phyloP scores from a whole-genome alignment of 2,113 vertebrate genomes.

The Ceyx melanurus region DNA sequence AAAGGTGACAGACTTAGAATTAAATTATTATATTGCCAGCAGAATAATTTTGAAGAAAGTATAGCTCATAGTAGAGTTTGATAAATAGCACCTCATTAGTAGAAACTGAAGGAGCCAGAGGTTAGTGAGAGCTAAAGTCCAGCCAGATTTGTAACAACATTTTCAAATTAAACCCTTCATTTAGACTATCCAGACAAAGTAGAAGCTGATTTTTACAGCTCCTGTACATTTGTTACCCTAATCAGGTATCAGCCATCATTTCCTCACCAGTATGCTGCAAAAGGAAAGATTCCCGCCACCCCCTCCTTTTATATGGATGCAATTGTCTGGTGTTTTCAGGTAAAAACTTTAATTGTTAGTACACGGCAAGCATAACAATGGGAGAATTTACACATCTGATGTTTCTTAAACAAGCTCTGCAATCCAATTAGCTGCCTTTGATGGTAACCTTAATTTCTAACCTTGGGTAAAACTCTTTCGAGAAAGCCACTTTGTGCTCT shows the following conservation, averaged over 20 bases:
- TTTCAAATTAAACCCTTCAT: constrained; percentile 42
- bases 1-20: constrained; percentile 2
- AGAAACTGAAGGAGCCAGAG: neutral
- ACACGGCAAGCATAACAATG: neutral
- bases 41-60: neutral
- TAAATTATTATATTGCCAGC: neutral
- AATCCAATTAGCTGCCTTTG: constrained; percentile 54
- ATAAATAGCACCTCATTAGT: constrained; percentile 45
- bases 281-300: neutral
- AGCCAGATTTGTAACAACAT: neutral
- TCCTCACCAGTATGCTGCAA: neutral
- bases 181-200: neutral
- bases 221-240: neutral
- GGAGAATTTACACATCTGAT: constrained; percentile 37
- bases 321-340: constrained; percentile 4
- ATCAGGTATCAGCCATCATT: neutral
- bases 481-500: neutral
- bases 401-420: neutral
- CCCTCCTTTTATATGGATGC: neutral
- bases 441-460: constrained; percentile 17
- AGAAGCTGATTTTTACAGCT: neutral
- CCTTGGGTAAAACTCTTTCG: constrained; percentile 13
- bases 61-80: neutral
- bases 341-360: constrained; percentile 53
- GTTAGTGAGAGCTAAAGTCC: constrained; percentile 9